Base-by-base conservation (phyloP, 2,113 vertebrate species). In the Prietella phreatophila region DNA sequence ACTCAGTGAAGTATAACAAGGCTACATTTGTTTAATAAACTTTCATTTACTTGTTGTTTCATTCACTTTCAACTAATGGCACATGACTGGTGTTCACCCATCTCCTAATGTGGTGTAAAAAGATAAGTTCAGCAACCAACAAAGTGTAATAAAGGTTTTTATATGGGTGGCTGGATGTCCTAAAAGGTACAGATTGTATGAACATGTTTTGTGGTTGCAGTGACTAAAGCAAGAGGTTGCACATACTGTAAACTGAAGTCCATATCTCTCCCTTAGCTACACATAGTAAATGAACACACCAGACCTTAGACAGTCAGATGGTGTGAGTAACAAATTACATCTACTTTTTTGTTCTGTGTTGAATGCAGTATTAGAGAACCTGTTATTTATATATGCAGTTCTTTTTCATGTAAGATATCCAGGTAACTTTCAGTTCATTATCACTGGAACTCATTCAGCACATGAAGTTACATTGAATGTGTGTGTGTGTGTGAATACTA, bases 171-270 rank as follows among this genome's bases (percentile, higher is more conserved):
- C 55, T 88, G 15, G 55, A 60, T 60, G n/a, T 47, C 61, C 25
- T 10, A 50, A 36, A 69, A 22, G 30, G 36, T 20, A 53, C 25
- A 78, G 22, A 87, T 80, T 88, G 88, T 88, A 50, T 60, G 20
- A 82, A 85, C 85, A 20, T 88, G 90, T 86, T 65, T 86, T 63
- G 85, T 85, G 82, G 82, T 36, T 86, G 73, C 30, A 42, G 22
- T 88, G 85, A 53, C 60, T 73, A 87, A 75, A 30, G 50, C 39
- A 25, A 30, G 80, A 88, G 79, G n/a, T 79, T 86, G 60, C 73
- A 81, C 79, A 88, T 71, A 20, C 58, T 55, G 69, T 87, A 86
- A 81, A 73, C 55, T 88, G 83, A 73, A 73, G 69, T 69, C 63
- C 20, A 42, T 81, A 81, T 75, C 53, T 84, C 33, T 73, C 84